Conservation (phyloP, 1,140 invertebrate genomes). For the Drosophila ercepeae region DNA sequence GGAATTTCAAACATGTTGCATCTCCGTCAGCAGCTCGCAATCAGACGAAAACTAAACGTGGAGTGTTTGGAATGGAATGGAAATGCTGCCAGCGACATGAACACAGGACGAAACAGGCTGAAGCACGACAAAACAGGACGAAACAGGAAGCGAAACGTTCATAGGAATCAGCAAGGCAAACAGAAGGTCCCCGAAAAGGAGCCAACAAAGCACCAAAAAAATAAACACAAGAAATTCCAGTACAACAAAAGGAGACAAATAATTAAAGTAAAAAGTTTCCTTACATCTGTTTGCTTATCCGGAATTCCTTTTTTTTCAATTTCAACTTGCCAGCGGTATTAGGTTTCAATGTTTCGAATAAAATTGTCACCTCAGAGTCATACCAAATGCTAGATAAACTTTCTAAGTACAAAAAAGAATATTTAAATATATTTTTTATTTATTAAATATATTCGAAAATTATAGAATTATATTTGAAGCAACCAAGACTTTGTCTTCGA, state of each 20-base stretch:
- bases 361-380: not conserved
- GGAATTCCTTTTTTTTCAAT: slow-evolving; percentile 23
- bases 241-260: slow-evolving; percentile 57
- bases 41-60: slow-evolving; percentile 55
- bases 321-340: slow-evolving; percentile 1
- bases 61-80: slow-evolving; percentile 38
- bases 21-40: slow-evolving; percentile 50
- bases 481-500: no score
- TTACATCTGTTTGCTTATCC: slow-evolving; percentile 25
- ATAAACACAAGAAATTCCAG: slow-evolving; percentile 2
- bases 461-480: no score
- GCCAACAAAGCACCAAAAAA: not conserved
- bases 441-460: no score
- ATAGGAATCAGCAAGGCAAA: slow-evolving; percentile 69
- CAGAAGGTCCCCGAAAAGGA: slow-evolving; percentile 27
- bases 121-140: slow-evolving; percentile 7
- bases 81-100: slow-evolving; percentile 65
- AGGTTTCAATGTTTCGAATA: not conserved
- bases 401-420: no score
- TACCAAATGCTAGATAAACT: not conserved
- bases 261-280: slow-evolving; percentile 70
- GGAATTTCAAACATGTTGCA: slow-evolving; percentile 75
- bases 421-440: not conserved
- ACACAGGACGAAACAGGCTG: slow-evolving; percentile 16
- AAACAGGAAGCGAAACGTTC: slow-evolving; percentile 39